phyloP scores from a whole-genome alignment of 1,140 invertebrate species.

The Leptestheria dahalacensis region DNA sequence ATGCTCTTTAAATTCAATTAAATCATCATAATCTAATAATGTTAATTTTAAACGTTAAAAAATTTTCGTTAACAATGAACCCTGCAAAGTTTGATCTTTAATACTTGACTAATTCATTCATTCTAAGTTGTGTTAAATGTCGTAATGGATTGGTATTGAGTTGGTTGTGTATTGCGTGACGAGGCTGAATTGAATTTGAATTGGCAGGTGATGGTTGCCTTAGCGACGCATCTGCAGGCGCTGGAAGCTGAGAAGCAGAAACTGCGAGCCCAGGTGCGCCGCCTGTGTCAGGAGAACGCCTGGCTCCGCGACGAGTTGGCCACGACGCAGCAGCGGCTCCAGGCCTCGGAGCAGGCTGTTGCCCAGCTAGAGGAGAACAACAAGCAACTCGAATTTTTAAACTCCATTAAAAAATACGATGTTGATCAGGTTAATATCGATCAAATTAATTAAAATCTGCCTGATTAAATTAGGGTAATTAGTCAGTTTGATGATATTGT shows the following conservation, averaged over 20 bases:
- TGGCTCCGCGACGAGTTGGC: slow-evolving; percentile 97
- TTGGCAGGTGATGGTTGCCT: slow-evolving; percentile 86
- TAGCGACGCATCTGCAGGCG: slow-evolving; percentile 87
- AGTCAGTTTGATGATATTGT: too few species aligned
- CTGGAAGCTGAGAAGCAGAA: slow-evolving; percentile 99
- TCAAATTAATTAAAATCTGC: too few species aligned
- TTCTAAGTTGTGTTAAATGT: background rate
- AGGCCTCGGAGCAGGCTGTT: slow-evolving; percentile 84
- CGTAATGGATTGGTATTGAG: too few species aligned
- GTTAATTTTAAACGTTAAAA: too few species aligned
- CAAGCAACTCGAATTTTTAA: slow-evolving; percentile 96
- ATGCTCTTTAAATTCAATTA: background rate
- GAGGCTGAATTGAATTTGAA: background rate
- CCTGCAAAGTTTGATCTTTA: too few species aligned
- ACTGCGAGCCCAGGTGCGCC: slow-evolving; percentile 84
- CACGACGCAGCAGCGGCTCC: slow-evolving; percentile 90
- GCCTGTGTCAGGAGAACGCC: slow-evolving; percentile 90
- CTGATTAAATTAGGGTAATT: too few species aligned
- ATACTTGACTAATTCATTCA: background rate
- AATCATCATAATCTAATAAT: too few species aligned
- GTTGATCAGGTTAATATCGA: slow-evolving; percentile 35
- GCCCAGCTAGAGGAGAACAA: slow-evolving; percentile 96
- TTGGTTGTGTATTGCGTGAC: too few species aligned
- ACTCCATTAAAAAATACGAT: slow-evolving; percentile 89
- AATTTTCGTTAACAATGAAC: too few species aligned